Conservation (phyloP, 37 sponge, comb jelly and placozoan genomes). For the Petrosia ficiformis region DNA sequence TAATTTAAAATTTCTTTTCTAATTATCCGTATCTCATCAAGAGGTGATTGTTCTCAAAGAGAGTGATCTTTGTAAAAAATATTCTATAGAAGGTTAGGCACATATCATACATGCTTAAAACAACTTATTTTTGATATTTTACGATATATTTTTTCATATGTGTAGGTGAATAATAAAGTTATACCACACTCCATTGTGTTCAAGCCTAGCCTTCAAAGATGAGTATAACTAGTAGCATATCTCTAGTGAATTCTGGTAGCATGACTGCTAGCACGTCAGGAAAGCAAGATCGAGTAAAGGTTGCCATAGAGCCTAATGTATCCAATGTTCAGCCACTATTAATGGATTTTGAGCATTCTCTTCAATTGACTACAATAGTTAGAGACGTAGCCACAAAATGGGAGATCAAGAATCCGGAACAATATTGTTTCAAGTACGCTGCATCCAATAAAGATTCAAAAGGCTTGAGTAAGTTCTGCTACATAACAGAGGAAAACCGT, state of each 20-base stretch:
- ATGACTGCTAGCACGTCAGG: constrained; percentile 3
- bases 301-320: constrained; percentile 62
- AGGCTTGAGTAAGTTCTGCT: constrained; percentile 50
- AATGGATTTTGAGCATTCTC: constrained; percentile 53
- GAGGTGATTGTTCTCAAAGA: too few relatives aligned
- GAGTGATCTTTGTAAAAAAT: too few relatives aligned
- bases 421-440: constrained; percentile 68
- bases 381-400: constrained; percentile 72
- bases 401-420: constrained; percentile 65
- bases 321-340: constrained; percentile 59
- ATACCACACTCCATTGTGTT: too few relatives aligned
- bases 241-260: not conserved
- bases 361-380: constrained; percentile 39
- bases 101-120: too few relatives aligned
- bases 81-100: too few relatives aligned
- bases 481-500: constrained; percentile 77
- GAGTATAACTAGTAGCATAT: not conserved
- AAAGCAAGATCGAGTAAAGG: constrained; percentile 76
- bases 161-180: too few relatives aligned
- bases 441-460: constrained; percentile 32
- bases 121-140: too few relatives aligned
- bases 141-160: too few relatives aligned
- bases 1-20: too few relatives aligned
- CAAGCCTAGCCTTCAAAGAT: not conserved
- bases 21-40: too few relatives aligned